phyloP scores from a whole-genome alignment of 2,888 invertebrate species.

The Harpagoxenus sublaevis region DNA sequence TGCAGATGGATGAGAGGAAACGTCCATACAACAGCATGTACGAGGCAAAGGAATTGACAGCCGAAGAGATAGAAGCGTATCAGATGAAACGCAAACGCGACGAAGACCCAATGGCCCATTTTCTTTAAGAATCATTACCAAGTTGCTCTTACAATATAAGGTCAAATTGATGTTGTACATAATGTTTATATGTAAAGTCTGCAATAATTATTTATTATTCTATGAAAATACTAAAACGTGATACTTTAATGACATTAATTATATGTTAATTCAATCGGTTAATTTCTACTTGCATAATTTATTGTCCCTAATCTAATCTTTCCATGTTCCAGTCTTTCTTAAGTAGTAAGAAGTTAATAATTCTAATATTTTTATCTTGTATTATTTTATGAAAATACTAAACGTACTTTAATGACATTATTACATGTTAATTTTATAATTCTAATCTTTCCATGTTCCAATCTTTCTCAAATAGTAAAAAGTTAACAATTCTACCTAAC shows the following conservation, averaged over 20 bases:
- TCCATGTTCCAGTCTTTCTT: not conserved
- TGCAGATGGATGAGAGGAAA: slow-evolving; percentile 95
- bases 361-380: not conserved
- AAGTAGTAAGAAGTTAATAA: not conserved
- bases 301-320: not conserved
- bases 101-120: slow-evolving; percentile 98
- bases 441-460: too few species aligned
- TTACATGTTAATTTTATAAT: too few species aligned
- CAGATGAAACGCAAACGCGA: slow-evolving; percentile 93
- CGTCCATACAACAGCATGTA: slow-evolving; percentile 97
- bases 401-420: too few species aligned
- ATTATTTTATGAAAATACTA: too few species aligned
- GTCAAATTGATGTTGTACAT: not conserved
- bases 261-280: not conserved
- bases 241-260: not conserved
- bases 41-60: slow-evolving; percentile 94
- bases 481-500: too few species aligned
- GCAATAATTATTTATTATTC: not conserved
- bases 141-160: not conserved
- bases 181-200: not conserved
- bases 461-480: too few species aligned
- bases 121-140: slow-evolving; percentile 84
- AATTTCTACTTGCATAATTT: not conserved
- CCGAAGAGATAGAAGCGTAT: slow-evolving; percentile 97
- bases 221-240: not conserved